Base-by-base conservation (phyloP, 2,888 invertebrate species). In the Byasa hedistus region DNA sequence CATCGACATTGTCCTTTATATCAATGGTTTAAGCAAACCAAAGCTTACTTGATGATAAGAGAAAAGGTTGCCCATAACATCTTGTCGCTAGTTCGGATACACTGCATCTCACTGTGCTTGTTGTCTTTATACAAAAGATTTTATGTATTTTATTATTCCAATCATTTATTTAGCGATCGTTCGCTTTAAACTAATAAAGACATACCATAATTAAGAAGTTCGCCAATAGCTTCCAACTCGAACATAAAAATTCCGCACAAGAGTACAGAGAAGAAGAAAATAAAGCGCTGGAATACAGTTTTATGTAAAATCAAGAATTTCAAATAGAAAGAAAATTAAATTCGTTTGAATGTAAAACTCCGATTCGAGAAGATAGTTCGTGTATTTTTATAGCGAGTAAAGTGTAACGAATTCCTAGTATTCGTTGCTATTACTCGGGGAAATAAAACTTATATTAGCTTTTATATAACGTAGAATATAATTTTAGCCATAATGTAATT, bases 351-450 rank as follows among this genome's bases (percentile, higher is more conserved):
- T 23, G 55, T 55, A 55, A 3, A 23, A 24, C 17, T 55, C 23
- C 10, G 17, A 24, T 55, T 55, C 56, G 3, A 12, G 56, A n/a
- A 19, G 27, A 56, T 32, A 27, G 32, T 32, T 56, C n/a, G 27
- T 55, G 23, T 44, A 56, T n/a, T 55, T 62, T 57, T 2, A 48
- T 48, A 48, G 27, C 22, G 56, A 48, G 44, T 56, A 44, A 44
- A 62, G 44, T 23, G 27, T 56, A 32, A 56, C n/a, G 56, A 27
- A 32, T 27, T 56, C 56, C 32, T 19, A 56, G 24, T 48, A 27
- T 27, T 62, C 27, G 27, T 55, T 23, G 39, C 15, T 56, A 19
- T 61, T 48, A 57, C 17, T 8, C 48, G 27, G 8, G 21, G 21
- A 62, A 44, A 17, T 56, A 48, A 62, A 48, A 57, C 21, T 21